Base-by-base conservation (phyloP, 2,113 vertebrate species). In the Grantiella picta region DNA sequence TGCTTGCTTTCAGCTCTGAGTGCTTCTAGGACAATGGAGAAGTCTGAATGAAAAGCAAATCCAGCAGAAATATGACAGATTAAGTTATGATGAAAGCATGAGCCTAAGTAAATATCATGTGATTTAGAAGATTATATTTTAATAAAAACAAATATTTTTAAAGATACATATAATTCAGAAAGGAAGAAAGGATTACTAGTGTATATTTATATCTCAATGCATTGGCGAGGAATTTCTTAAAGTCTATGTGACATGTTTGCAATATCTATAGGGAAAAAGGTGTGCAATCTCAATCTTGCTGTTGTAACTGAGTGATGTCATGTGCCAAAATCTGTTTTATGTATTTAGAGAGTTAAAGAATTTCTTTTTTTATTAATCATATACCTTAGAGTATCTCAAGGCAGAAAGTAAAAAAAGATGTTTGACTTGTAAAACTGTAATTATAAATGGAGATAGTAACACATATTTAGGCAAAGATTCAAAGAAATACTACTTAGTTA, bases 71-170 rank as follows among this genome's bases (percentile, higher is more conserved):
- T 83, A 83, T 70, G 76, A 77, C 56, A 94, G 89, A 89, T 94
- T 77, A 81, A 4, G 68, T 83, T 92, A 81, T 86, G 59, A 89
- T 88, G 86, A 88, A 95, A 94, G 28, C 45, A 70, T 77, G 63
- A 96, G 50, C 71, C 54, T 72, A 94, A 77, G 76, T 86, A 92
- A 92, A 86, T 25, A 85, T 60, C 45, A 38, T 60, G 76, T 40
- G 68, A 90, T 92, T 93, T 79, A 92, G 45, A 90, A 95, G 70
- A 75, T 75, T 88, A 50, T 22, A 44, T 88, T 91, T 91, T 86
- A 94, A 90, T 94, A 76, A 91, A 95, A 68, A 4, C 38, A 91
- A 96, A 71, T 90, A 64, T 86, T 94, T 93, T 91, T 29, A 89
- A 80, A 77, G 50, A 50, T 65, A 84, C 15, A 65, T 73, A 40